These are phyloP conservation scores for Climacteris rufus DNA, from an alignment of 2,113 vertebrate genomes.

Conservation along the genomic window DNA sequence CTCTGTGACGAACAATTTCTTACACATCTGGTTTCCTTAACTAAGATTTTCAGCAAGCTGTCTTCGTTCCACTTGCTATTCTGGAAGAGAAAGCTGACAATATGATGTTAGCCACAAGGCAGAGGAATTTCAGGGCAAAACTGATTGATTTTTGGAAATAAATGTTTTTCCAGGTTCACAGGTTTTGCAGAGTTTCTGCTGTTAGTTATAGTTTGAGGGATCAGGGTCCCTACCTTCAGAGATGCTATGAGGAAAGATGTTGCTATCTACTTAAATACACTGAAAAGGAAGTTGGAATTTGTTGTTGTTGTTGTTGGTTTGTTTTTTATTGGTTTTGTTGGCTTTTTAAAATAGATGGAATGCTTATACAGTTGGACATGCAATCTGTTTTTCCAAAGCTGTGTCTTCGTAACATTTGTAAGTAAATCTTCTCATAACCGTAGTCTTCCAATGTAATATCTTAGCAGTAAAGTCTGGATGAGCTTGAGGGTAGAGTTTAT, in stretches of 20 bases:
- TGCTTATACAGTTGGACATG: accelerated
- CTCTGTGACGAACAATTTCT: neutral
- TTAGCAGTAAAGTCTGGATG: neutral
- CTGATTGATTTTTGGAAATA: neutral
- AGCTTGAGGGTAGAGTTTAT: neutral
- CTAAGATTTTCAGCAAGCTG: neutral
- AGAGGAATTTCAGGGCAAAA: neutral
- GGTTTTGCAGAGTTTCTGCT: neutral
- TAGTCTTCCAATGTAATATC: neutral
- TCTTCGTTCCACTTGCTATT: neutral
- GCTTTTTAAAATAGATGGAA: neutral
- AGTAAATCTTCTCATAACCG: neutral
- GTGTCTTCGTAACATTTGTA: neutral
- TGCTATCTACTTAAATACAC: neutral
- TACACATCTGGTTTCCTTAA: neutral
- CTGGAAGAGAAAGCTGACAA: neutral
- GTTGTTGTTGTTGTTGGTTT: neutral
- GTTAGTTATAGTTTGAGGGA: neutral
- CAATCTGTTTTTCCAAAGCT: neutral
- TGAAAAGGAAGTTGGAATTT: neutral
- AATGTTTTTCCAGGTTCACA: neutral
- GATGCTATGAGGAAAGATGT: neutral
- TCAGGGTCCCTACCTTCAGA: neutral
- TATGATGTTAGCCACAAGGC: neutral
- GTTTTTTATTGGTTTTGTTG: neutral